phyloP scores from a whole-genome alignment of 1,140 invertebrate species.

The Pogonognathellus flavescens region DNA sequence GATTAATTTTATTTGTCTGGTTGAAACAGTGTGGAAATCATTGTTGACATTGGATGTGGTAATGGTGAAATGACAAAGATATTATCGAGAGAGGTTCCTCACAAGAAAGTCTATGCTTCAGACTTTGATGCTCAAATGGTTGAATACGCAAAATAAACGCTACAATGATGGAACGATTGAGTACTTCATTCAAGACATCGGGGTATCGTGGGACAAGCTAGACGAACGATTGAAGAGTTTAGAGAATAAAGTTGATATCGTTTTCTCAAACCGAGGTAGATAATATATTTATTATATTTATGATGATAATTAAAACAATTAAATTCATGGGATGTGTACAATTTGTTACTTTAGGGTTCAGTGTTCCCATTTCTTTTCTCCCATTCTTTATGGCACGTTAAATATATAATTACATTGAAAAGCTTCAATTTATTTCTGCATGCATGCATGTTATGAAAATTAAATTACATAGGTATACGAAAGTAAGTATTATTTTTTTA shows the following conservation, averaged over 20 bases:
- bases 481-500: no score
- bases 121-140: constrained; percentile 49
- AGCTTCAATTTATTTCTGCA: no score
- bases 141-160: background rate
- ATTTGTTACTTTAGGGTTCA: no score
- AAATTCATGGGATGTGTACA: no score
- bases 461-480: no score
- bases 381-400: background rate
- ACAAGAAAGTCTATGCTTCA: constrained; percentile 16
- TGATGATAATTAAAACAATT: no score
- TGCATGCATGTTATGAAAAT: no score
- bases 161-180: background rate
- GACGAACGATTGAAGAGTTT: background rate
- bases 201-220: constrained; percentile 22
- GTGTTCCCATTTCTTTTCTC: no score
- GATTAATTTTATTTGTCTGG: background rate
- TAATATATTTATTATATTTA: no score
- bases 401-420: background rate
- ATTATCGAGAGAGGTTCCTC: background rate
- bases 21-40: constrained; percentile 10
- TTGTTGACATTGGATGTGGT: constrained; percentile 56
- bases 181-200: constrained; percentile 42
- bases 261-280: constrained; percentile 46
- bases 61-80: constrained; percentile 33
- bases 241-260: constrained; percentile 39